Base-by-base conservation (phyloP, 2,888 invertebrate genomes). In the Rhyacophila evoluta region DNA sequence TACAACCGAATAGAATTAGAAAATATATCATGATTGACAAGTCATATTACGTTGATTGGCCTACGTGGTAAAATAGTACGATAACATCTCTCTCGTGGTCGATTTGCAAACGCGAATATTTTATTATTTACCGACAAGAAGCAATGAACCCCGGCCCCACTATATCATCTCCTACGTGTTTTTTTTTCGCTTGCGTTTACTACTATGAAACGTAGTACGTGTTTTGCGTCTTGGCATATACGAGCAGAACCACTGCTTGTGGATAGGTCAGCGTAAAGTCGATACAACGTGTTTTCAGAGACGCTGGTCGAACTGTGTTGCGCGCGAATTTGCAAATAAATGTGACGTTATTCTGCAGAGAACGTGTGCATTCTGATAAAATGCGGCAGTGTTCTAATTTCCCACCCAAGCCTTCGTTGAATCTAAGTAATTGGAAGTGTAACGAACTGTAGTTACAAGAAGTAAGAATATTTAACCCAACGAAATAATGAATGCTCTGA, bases 181-280 rank as follows among this genome's bases (percentile, higher is more conserved):
- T 55, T 55, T 55, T 55, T 19, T 19, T 10, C 55, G 55, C 12
- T 15, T 19, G 25, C 55, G 55, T 19, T 15, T 55, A 55, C 8
- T 55, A 55, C 55, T 55, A 25, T 55, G 55, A 8, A 55, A 55
- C 55, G 55, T 55, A 55, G 19, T 55, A 55, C 55, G 55, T 55
- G 55, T 55, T 55, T 19, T 55, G 55, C 19, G 19, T 55, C 55
- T 55, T 55, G 55, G 55, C 55, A 25, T 39, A 39, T 8, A 1
- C 55, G 55, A 55, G 55, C 19, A 25, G 55, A 55, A 25, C 5
- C 55, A 55, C 19, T 55, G 55, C 55, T 25, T 19, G 19, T 10
- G 19, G 10, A 25, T 15, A 55, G 55, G 55, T 55, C 55, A 55
- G 55, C 55, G 55, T 55, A 55, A 55, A 55, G 19, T 55, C 25